Percentiles rank a stretch among this genome's conserved stretches.
Conservation (phyloP, 1,140 invertebrate genomes). For the Lasioglossum baleicum region DNA sequence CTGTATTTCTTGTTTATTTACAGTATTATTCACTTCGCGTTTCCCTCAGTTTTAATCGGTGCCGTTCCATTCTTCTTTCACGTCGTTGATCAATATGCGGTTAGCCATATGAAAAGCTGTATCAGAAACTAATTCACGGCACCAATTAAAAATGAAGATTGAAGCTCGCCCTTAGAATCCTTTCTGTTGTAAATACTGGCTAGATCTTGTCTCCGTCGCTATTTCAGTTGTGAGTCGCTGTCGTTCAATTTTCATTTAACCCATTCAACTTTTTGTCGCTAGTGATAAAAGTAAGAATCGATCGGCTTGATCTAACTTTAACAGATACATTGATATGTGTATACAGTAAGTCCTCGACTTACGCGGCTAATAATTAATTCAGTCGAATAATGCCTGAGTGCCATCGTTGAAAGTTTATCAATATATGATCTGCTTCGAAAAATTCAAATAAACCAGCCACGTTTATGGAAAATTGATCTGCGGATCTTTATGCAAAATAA, state of each 20-base stretch:
- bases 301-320: background rate
- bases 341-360: too few relatives aligned
- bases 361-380: too few relatives aligned
- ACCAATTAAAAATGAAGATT: slow-evolving; percentile 21
- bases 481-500: too few relatives aligned
- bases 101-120: slow-evolving; percentile 4
- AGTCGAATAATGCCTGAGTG: too few relatives aligned
- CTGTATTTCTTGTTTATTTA: slow-evolving; percentile 66
- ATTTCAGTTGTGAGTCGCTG: background rate
- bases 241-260: background rate
- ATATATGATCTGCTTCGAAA: too few relatives aligned
- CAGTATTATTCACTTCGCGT: slow-evolving; percentile 56
- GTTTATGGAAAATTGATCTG: too few relatives aligned
- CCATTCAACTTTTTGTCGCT: background rate
- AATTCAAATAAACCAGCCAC: too few relatives aligned
- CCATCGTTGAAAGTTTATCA: too few relatives aligned
- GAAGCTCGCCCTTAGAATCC: slow-evolving; percentile 2
- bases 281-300: background rate
- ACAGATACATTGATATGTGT: too few relatives aligned
- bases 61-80: background rate
- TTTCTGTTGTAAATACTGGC: slow-evolving; percentile 68
- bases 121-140: background rate
- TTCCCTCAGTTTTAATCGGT: slow-evolving; percentile 24
- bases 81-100: background rate
- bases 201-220: slow-evolving; percentile 51